Conservation (phyloP, 1,140 invertebrate genomes). For the Drosophila pseudoobscura region DNA sequence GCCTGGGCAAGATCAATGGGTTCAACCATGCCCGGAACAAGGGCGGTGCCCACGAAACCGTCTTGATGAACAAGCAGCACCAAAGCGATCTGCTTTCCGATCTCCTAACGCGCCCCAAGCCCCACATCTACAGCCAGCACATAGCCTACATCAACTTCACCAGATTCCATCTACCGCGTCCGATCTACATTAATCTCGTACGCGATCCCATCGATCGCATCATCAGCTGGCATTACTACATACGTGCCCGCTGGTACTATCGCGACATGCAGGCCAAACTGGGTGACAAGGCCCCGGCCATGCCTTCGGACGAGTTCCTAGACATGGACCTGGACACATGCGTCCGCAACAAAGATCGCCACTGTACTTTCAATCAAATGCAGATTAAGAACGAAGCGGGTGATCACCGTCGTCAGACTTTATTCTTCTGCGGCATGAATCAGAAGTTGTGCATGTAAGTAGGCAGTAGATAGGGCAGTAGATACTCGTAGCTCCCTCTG, state of each 20-base stretch:
- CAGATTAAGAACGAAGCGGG: conserved; percentile 92
- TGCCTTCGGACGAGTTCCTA: conserved; percentile 92
- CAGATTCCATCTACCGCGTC: conserved; percentile 90
- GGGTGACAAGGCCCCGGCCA: conserved; percentile 89
- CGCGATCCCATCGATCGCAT: conserved; percentile 94
- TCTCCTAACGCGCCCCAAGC: conserved; percentile 84
- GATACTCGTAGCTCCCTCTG: background rate
- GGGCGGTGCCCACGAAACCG: conserved; percentile 92
- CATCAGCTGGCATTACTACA: conserved; percentile 94
- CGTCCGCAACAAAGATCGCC: conserved; percentile 90
- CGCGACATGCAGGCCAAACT: conserved; percentile 93
- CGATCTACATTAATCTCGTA: conserved; percentile 95
- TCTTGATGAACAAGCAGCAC: conserved; percentile 89
- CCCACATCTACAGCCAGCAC: conserved; percentile 84
- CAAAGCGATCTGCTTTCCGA: conserved; percentile 86
- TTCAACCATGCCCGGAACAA: conserved; percentile 92
- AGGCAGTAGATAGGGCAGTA: conserved; percentile 1
- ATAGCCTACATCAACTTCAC: conserved; percentile 79
- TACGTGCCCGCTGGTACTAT: conserved; percentile 94
- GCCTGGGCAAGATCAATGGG: conserved; percentile 89
- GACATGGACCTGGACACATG: conserved; percentile 96
- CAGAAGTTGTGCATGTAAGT: conserved; percentile 93
- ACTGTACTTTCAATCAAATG: conserved; percentile 91
- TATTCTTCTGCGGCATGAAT: conserved; percentile 94
- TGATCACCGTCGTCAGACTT: conserved; percentile 91